Base-by-base conservation (phyloP, 2,797 vertebrate genomes). In the Ciconia nigra region DNA sequence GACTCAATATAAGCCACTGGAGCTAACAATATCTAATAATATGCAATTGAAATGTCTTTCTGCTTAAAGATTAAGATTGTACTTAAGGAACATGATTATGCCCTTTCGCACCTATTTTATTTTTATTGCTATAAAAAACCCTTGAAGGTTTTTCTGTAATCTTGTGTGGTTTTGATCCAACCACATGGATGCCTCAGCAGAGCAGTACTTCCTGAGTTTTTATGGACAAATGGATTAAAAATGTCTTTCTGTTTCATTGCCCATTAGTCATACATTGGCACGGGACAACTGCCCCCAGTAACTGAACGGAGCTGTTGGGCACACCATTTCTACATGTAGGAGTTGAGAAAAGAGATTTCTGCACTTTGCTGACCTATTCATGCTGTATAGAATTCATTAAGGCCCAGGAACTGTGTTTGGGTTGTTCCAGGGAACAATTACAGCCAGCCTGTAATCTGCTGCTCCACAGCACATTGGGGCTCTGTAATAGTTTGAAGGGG, bases 311-410 rank as follows among this genome's bases (percentile, higher is more conserved):
- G 83, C 21, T 78, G 33, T 52, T 70, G 35, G 61, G 31, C 47
- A 57, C 67, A 61, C 41, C 49, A 21, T 78, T 91, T 91, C 77
- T 83, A 26, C 20, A n/a, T 19, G 58, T 10, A 72, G 55, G 65
- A 96, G 59, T 18, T 55, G 46, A 83, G 84, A 73, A 69, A 46
- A 92, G 74, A 80, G 31, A 29, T 74, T 66, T 93, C 61, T 94
- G 15, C 24, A 25, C 46, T 54, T 20, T 70, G n/a, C 83, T 95
- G 76, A 73, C 76, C 59, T 96, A 44, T 80, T 91, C 78, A 85
- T 83, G 71, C 78, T 92, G 80, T 78, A 93, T 51, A 92, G 93
- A 97, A 82, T 62, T 88, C 89, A 58, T 96, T 90, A 90, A 76
- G 65, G 28, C 88, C 83, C 57, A 89, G 87, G 80, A 93, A 49